These are phyloP conservation scores for Ciconia boyciana DNA, from an alignment of 2,113 vertebrate species.

Conservation along the genomic window DNA sequence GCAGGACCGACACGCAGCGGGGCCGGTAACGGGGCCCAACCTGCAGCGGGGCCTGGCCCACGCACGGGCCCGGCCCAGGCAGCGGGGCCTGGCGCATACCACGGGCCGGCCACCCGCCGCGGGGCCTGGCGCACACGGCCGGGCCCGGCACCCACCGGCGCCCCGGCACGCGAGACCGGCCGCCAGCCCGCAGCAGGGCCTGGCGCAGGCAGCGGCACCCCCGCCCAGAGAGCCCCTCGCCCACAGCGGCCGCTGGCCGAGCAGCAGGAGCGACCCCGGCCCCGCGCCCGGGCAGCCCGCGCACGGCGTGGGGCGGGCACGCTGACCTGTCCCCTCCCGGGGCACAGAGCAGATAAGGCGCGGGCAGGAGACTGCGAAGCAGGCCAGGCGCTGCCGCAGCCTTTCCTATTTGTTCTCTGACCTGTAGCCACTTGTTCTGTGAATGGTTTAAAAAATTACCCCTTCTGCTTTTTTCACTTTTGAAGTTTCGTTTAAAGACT, in stretches of 20 bases:
- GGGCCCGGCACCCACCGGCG: not conserved
- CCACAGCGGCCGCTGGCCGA: not conserved
- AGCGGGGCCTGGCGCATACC: not conserved
- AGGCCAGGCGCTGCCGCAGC: not conserved
- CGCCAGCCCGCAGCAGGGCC: not conserved
- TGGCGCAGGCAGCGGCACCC: not conserved
- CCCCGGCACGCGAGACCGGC: not conserved
- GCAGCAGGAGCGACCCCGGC: not conserved
- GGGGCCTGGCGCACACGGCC: not conserved
- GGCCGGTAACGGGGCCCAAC: too few relatives aligned
- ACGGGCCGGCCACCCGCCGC: not conserved
- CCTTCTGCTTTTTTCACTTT: too few relatives aligned
- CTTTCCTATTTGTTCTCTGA: not conserved
- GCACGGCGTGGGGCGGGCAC: too few relatives aligned
- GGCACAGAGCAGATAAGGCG: not conserved
- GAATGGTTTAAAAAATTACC: fast-evolving
- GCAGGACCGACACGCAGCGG: not conserved
- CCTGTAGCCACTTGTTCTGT: not conserved
- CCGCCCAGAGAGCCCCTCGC: not conserved
- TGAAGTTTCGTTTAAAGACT: not conserved
- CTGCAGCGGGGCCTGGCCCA: not conserved
- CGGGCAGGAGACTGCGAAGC: fast-evolving
- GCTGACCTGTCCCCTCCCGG: not conserved
- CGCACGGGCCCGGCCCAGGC: not conserved
- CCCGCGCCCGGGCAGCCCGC: not conserved